Evolutionary conservation across 2,888 invertebrate species (phyloP).

Genomic region (Epinotia demarniana): DNA sequence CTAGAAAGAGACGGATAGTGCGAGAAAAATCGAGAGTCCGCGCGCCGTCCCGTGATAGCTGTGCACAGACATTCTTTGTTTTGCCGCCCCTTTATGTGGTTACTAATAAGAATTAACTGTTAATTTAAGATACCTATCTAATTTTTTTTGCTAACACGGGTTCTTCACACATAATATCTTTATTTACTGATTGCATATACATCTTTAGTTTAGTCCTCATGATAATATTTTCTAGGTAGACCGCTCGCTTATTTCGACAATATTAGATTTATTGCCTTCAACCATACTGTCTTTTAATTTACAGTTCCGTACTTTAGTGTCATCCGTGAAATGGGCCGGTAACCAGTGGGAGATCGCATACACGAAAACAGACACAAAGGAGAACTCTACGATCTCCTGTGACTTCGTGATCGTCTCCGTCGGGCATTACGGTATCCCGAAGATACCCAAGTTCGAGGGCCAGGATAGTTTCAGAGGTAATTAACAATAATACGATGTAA

Average conservation of each 20-base stretch:
- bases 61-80: too few relatives aligned
- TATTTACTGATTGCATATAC: too few relatives aligned
- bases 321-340: conserved; percentile 67
- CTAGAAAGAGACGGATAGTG: too few relatives aligned
- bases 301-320: conserved; percentile 80
- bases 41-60: too few relatives aligned
- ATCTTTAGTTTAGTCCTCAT: not conserved
- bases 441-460: conserved; percentile 65
- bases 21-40: too few relatives aligned
- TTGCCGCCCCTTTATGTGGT: too few relatives aligned
- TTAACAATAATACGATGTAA: not conserved
- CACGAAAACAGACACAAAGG: conserved; percentile 70
- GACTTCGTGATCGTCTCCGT: conserved; percentile 88
- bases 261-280: not conserved
- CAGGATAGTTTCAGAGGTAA: conserved; percentile 71
- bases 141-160: too few relatives aligned
- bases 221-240: not conserved
- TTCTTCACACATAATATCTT: too few relatives aligned
- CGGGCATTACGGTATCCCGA: conserved; percentile 81
- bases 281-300: conserved; percentile 3
- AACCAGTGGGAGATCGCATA: conserved; percentile 81
- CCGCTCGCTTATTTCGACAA: not conserved
- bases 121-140: too few relatives aligned
- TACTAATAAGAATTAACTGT: too few relatives aligned
- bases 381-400: conserved; percentile 75